Evolutionary conservation across 1,140 invertebrate species (phyloP).

Genomic region (Tetramorium alpestre): DNA sequence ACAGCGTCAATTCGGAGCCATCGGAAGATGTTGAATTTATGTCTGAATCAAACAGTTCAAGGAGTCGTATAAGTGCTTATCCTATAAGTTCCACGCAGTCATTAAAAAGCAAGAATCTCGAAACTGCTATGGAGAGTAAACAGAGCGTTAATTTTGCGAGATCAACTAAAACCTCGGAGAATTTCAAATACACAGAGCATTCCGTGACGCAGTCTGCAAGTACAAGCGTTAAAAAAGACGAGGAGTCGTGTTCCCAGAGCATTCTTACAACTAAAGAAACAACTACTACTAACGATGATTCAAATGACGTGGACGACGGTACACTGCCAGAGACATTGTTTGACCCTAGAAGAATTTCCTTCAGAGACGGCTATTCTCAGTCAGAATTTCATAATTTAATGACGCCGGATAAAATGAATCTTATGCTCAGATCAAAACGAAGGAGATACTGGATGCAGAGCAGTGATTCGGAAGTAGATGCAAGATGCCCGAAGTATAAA

Average conservation of each 20-base stretch:
- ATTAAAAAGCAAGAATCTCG: constrained; percentile 71
- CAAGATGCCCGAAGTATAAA: constrained; percentile 61
- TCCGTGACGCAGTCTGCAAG: constrained; percentile 59
- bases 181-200: constrained; percentile 64
- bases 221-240: constrained; percentile 58
- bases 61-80: constrained; percentile 70
- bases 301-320: constrained; percentile 70
- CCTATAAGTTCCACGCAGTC: constrained; percentile 57
- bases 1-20: constrained; percentile 70
- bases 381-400: constrained; percentile 81
- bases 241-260: constrained; percentile 61
- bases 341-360: constrained; percentile 82
- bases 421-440: constrained; percentile 79
- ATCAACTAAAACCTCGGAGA: constrained; percentile 57
- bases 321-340: constrained; percentile 75
- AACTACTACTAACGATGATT: constrained; percentile 69
- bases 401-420: constrained; percentile 81
- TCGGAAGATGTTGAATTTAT: constrained; percentile 74
- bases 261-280: constrained; percentile 51
- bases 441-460: constrained; percentile 75
- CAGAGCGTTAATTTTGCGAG: constrained; percentile 40
- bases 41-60: constrained; percentile 69
- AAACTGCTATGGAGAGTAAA: constrained; percentile 49
- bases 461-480: constrained; percentile 64
- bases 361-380: constrained; percentile 79